Evolutionary conservation across 2,797 vertebrate species (phyloP).

Genomic region (Carcharodon carcharias): DNA sequence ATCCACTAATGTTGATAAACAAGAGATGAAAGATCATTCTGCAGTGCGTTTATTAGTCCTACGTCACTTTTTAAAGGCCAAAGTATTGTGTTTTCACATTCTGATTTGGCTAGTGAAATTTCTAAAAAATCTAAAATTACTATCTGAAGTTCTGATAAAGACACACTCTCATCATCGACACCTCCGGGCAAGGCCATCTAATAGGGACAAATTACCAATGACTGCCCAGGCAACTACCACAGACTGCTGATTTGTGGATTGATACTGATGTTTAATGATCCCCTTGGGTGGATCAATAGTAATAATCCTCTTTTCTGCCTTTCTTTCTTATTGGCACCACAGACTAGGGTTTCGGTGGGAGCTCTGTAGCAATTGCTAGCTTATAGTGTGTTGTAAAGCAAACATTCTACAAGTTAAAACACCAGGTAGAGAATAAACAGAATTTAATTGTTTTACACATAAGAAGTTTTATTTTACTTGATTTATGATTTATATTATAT

Average conservation of each 20-base stretch:
- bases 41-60: background rate
- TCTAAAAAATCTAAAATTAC: conserved; percentile 34
- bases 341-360: conserved; percentile 54
- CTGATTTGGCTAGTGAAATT: background rate
- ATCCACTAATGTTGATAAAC: background rate
- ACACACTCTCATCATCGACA: conserved; percentile 79
- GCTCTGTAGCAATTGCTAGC: conserved; percentile 21
- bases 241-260: conserved; percentile 93
- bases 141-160: conserved; percentile 56
- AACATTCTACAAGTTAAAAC: conserved; percentile 35
- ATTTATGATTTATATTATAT: background rate
- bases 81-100: background rate
- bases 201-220: conserved; percentile 99
- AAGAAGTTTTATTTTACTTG: conserved; percentile 6
- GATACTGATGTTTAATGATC: conserved; percentile 99
- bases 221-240: conserved; percentile 85
- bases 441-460: background rate
- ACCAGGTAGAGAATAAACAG: conserved; percentile 14
- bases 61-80: background rate
- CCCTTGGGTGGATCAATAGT: conserved; percentile 99
- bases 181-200: conserved; percentile 83
- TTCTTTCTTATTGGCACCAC: conserved; percentile 86
- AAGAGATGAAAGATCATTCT: background rate
- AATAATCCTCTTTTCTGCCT: conserved; percentile 95
- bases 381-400: background rate